Evolutionary conservation across 2,797 vertebrate genomes (phyloP), one percentile per base, ranked within the genome.

Genomic region (Thamnophis elegans): DNA sequence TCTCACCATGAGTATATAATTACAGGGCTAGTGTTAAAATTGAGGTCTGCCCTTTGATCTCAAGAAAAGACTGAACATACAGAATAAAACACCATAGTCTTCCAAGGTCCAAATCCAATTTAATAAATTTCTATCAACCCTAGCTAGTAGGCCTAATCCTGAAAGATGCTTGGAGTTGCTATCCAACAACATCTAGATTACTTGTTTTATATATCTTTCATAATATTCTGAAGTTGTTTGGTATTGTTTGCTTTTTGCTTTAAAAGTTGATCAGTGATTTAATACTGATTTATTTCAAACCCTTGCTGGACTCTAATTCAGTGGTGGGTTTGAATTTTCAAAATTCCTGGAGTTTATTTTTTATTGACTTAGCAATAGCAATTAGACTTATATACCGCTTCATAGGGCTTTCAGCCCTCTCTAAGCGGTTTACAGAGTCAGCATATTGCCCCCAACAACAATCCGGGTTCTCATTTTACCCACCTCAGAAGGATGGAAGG

Each of bases 201-300:
- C 68, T 78, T 42, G 32, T 42, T 78, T 78, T 78, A 78, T 32
- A 65, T 65, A 32, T 14, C 4, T 65, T 65, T 65, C 13, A 65
- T 42, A 36, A 78, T 78, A 93, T 92, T 65, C 93, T 89, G 89
- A 89, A 93, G 89, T 32, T 88, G 18, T 58, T 51, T 53, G n/a
- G 20, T 60, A 25, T 58, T 56, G 94, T 91, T 58, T 22, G 22
- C 58, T 59, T 59, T 58, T 59, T 59, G 58, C 58, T 59, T 59
- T 59, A 59, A 59, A 59, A 59, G 6, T 59, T 59, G 58, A 59
- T 59, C 58, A 59, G 58, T 8, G 20, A 2, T 22, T 59, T 7
- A 59, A 59, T 59, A 7, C 58, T 59, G 58, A 59, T 59, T 22
- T 59, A 56, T 56, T 56, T 56, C 55, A 14, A 16, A 14, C 16